Evolutionary conservation across 2,113 vertebrate species (phyloP), one percentile per base, ranked within the genome.

Genomic region (Protobothrops mucrosquamatus): DNA sequence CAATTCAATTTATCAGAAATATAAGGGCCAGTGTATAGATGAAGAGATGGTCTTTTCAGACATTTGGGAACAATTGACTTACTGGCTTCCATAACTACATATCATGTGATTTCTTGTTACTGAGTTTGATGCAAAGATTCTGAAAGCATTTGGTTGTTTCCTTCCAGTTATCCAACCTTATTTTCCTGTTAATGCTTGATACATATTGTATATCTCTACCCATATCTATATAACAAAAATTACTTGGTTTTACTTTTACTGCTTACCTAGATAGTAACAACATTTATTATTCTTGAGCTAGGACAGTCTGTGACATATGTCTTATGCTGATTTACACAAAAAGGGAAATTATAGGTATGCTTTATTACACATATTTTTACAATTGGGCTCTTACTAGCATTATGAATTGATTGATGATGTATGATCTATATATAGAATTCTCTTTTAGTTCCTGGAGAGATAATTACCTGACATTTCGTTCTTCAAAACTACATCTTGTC

Each of bases 361-460:
- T 92, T 48, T 61, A 90, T 24, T 85, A 54, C n/a, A 87, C 23
- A 93, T 43, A 94, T 91, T 56, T 92, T 59, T 92, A 90, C 92
- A 92, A 7, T 29, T 74, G 46, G 88, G 22, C 52, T 85, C 94
- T 90, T 93, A 55, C 3, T n/a, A 92, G 39, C 18, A 88, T 56
- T 90, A 46, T 89, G 96, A 94, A 93, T 95, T 88, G 89, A 92
- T 87, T 54, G 90, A 89, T 92, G 7, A 89, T 92, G 7, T 90
- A 90, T 87, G 55, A 92, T 95, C 88, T 91, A 92, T 91, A 48
- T 93, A 74, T 4, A 94, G 59, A 95, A 46, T 89, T 74, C 24
- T 89, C 74, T 92, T 87, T 92, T 39, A 48, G 94, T 95, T 87
- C 64, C 85, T 89, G 51, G 57, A 85, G 39, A 92, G 51, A 90